Base-by-base conservation (phyloP, 2,888 invertebrate genomes). In the Idaea straminata region DNA sequence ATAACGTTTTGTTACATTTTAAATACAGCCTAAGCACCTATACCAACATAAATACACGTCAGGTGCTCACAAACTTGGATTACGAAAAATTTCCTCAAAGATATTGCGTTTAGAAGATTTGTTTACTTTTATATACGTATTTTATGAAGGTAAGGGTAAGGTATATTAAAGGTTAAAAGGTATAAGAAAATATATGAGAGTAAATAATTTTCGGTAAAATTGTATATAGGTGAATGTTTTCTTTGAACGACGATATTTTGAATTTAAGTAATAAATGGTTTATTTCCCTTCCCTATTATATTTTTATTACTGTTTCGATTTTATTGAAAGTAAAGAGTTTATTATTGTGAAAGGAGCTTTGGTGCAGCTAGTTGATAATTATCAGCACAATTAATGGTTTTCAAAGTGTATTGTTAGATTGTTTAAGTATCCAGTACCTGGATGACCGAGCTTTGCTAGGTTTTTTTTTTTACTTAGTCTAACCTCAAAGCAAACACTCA, bases 91-190 rank as follows among this genome's bases (percentile, higher is more conserved):
- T 73, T 69, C 70, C 71, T 66, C 69, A 58, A 66, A 71, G 72
- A 70, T 73, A 75, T 75, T 75, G 73, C 73, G 72, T 71, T 71
- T 69, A 16, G 69, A 64, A 64, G 67, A 69, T 71, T 69, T 64
- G 64, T 66, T 35, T 64, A 58, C 61, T 13, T 61, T 59, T 62
- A 66, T 60, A 58, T 64, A 59, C 35, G 25, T 25, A 25, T 25
- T 7, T 35, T 59, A 47, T 47, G 47, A 47, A 47, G 47, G 47
- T 47, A 47, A 7, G 47, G 47, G 47, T 47, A 47, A 6, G 47
- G 47, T 47, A 25, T 25, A 25, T 25, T 25, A 25, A 25, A 25
- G 25, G 25, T 25, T 25, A 25, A 25, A 47, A 62, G 62, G 35
- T 13, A 57, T 61, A 35, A 63, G 62, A 62, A 15, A 10, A 10